phyloP scores from a whole-genome alignment of 2,113 vertebrate species.

The Rhinogobius similis region DNA sequence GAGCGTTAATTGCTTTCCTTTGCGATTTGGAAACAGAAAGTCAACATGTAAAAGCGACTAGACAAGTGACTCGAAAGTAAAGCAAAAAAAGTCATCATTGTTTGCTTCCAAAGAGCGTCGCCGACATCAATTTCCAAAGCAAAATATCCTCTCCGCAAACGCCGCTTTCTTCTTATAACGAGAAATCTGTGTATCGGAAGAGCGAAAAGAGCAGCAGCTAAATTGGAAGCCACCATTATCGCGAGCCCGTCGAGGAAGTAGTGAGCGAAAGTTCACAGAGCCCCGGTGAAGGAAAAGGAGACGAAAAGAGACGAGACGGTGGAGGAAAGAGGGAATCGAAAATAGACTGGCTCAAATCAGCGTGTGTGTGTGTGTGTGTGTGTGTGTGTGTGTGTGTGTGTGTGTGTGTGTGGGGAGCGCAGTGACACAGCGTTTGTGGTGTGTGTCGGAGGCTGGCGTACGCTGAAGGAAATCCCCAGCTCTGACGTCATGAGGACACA shows the following conservation, averaged over 20 bases:
- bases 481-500: constrained; percentile 72
- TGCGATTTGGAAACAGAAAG: background rate
- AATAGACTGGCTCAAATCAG: constrained; percentile 22
- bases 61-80: constrained; percentile 2
- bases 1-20: background rate
- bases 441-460: constrained; percentile 52
- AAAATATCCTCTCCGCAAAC: background rate
- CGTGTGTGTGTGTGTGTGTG: background rate
- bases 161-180: background rate
- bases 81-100: constrained; percentile 17
- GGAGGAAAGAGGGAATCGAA: constrained; percentile 22
- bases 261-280: constrained; percentile 53
- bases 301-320: background rate
- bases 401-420: constrained; percentile 44
- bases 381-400: constrained; percentile 31
- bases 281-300: constrained; percentile 12
- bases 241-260: constrained; percentile 12
- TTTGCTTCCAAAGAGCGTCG: background rate
- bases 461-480: constrained; percentile 70
- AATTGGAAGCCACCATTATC: constrained; percentile 11
- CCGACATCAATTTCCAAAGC: constrained; percentile 3
- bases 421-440: constrained; percentile 76
- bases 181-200: background rate
- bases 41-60: background rate
- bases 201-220: constrained; percentile 7